Evolutionary conservation across 2,797 vertebrate species (phyloP).

Genomic region (Austrolebias charrua): DNA sequence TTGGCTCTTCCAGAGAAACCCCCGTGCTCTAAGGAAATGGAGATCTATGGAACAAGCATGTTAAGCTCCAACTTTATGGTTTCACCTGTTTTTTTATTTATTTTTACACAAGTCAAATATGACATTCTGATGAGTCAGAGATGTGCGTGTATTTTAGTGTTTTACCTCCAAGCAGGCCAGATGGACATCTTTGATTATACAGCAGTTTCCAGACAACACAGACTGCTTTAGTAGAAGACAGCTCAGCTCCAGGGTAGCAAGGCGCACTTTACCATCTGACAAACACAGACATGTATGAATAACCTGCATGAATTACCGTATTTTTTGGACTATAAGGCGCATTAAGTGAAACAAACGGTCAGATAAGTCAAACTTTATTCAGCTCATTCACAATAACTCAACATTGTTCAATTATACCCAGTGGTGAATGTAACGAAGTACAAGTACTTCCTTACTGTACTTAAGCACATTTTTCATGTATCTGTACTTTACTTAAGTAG

Average conservation of each 20-base stretch:
- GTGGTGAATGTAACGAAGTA: too few relatives aligned
- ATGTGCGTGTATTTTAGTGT: background rate
- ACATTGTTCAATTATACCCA: too few relatives aligned
- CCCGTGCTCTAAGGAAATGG: slow-evolving; percentile 14
- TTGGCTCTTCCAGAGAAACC: background rate
- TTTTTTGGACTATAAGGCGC: too few relatives aligned
- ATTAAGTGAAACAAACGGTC: too few relatives aligned
- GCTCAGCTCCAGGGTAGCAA: slow-evolving; percentile 93
- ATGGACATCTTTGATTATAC: slow-evolving; percentile 94
- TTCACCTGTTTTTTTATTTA: background rate
- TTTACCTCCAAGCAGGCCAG: slow-evolving; percentile 94
- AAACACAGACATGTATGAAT: slow-evolving; percentile 1
- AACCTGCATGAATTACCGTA: too few relatives aligned
- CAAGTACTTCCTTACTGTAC: too few relatives aligned
- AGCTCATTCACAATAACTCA: too few relatives aligned
- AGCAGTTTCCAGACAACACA: slow-evolving; percentile 83
- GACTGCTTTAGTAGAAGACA: slow-evolving; percentile 94
- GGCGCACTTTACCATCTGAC: slow-evolving; percentile 90
- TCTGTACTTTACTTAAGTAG: too few relatives aligned
- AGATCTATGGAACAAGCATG: background rate
- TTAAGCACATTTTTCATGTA: too few relatives aligned
- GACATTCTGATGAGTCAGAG: background rate
- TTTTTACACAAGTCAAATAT: background rate
- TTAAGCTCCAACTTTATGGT: background rate
- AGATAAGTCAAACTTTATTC: too few relatives aligned